Evolutionary conservation across 2,888 invertebrate genomes (phyloP), one percentile per base, ranked within the genome.

Genomic region (Lasioglossum morio): DNA sequence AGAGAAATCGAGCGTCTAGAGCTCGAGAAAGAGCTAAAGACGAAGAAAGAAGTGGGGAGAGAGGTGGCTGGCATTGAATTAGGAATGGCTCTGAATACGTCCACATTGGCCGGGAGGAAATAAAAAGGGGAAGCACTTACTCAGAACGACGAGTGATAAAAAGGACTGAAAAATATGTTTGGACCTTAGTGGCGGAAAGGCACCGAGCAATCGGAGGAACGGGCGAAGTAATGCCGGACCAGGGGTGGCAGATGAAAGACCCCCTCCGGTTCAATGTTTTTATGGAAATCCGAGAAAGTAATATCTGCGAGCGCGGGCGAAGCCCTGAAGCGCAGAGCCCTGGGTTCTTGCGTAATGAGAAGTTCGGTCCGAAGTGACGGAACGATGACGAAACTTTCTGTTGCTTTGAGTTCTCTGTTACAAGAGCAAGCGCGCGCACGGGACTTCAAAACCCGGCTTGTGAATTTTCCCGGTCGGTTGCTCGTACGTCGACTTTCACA

Each of bases 251-350:
- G 75, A 70, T 12, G 79, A 69, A 63, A 23, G 76, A 86, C 78
- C 53, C 75, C 34, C 66, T 30, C 34, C 82, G 81, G 89, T 87
- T 90, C 92, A 92, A 91, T 91, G 91, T 94, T 94, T 91, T 93
- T 91, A 92, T 92, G 93, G 92, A 94, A 94, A 94, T 94, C 91
- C 84, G 90, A 66, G 53, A 84, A 89, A 91, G 92, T 92, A 93
- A 93, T 94, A 93, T 92, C 90, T 88, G 86, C 85, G 74, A 81
- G 78, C 30, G 78, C 46, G 19, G 82, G 83, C 76, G 79, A 81
- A 86, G 83, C 75, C 46, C 53, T 10, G 53, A 10, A 53, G 23
- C 53, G 23, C 53, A n/a, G 23, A 7, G 70, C 63, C 73, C 81
- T 46, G 86, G 88, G 89, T 87, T 88, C 66, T 86, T 81, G 88